Conservation (phyloP, 2,113 vertebrate species). For the Henicopernis longicauda region DNA sequence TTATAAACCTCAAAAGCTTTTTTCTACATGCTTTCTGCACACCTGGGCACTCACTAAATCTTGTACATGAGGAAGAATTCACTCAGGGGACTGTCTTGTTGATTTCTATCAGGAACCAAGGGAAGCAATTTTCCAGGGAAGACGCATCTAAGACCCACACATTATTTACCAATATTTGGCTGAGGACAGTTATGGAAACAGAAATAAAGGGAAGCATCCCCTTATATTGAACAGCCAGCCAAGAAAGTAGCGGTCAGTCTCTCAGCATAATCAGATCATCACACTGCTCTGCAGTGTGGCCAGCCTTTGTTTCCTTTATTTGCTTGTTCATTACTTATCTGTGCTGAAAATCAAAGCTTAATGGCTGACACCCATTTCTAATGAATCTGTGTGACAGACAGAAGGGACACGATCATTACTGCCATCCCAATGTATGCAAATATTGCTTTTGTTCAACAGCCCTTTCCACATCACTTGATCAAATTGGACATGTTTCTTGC, state of each 20-base stretch:
- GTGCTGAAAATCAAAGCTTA: constrained; percentile 13
- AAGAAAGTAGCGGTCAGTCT: neutral
- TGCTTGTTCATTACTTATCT: neutral
- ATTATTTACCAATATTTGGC: neutral
- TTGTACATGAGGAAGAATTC: neutral
- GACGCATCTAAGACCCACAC: neutral
- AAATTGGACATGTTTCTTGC: neutral
- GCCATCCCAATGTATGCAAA: neutral
- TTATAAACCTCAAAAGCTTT: neutral
- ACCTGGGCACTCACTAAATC: neutral
- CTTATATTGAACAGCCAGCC: neutral
- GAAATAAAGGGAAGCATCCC: neutral
- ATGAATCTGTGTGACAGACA: neutral
- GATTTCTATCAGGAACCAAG: neutral
- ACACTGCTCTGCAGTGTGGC: neutral
- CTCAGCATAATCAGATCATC: neutral
- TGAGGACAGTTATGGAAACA: neutral
- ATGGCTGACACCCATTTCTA: neutral
- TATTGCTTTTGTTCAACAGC: neutral
- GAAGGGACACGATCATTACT: neutral
- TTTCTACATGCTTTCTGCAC: neutral
- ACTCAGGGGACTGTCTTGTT: neutral
- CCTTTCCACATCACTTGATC: constrained; percentile 9
- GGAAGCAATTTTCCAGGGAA: constrained; percentile 3
- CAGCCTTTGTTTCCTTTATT: constrained; percentile 26